Base-by-base conservation (phyloP, 2,888 invertebrate species). In the Epistrophella euchroma region DNA sequence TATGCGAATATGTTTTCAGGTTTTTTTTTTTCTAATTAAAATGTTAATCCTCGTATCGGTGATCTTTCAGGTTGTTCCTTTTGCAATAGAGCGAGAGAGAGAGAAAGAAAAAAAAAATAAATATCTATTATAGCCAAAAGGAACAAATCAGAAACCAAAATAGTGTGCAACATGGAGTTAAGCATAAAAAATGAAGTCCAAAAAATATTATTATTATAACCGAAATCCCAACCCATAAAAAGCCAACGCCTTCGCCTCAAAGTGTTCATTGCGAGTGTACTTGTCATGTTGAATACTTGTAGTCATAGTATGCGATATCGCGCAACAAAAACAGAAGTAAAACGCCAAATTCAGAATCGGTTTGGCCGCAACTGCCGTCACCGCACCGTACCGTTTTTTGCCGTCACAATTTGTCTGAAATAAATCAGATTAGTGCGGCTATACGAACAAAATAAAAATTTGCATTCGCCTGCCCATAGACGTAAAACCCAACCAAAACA, bases 11-110 rank as follows among this genome's bases (percentile, higher is more conserved):
- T 64, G 19, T 50, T 52, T 64, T 9, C 2, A 4, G 4, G n/a
- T n/a, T 6, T 50, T 80, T 84, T 85, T 86, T 82, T 86, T 86
- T 86, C 82, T 86, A 86, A 86, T 86, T 86, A 86, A 86, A 78
- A 86, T 82, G 86, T 86, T 82, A 82, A 86, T 86, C 77, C 78
- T 71, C 77, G 17, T 86, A 86, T 86, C 86, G 82, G 82, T 74
- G 86, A 86, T 86, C 86, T 80, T 62, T 52, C 40, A 28, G 40
- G 52, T 66, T 55, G 10, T 35, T 55, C 25, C 25, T 22, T 47
- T 56, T 37, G 37, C 72, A 58, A 28, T 52, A 17, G 66, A 17
- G 5, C 28, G 6, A 28, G 7, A 32, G 9, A 35, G 0, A 15
- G n/a, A 13, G 2, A 13, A 15, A n/a, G n/a, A 9, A 22, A 60